A percentile compares a stretch with the other conserved stretches of the same genome.
phyloP scores from a whole-genome alignment of 2,113 vertebrate species.

The Campylomormyrus numenius region DNA sequence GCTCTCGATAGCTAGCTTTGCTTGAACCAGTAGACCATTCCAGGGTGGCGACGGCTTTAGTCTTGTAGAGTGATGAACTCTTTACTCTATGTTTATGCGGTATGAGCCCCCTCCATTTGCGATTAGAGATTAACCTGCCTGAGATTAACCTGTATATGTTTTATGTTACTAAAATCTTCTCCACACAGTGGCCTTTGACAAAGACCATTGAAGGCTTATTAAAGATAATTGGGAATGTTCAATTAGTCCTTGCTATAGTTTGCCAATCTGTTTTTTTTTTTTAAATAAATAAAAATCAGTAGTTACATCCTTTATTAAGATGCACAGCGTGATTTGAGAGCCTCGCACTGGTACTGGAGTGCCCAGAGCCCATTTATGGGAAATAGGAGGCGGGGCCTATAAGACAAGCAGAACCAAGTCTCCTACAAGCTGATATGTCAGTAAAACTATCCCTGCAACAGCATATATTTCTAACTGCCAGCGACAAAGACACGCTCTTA shows the following conservation, averaged over 20 bases:
- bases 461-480: background rate
- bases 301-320: conserved; percentile 42
- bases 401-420: background rate
- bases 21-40: background rate
- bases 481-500: background rate
- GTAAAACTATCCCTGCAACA: background rate
- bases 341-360: background rate
- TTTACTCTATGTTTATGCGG: background rate
- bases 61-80: background rate
- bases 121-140: background rate
- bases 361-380: background rate
- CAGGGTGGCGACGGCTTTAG: background rate
- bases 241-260: conserved; percentile 41
- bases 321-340: background rate
- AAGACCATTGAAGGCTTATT: conserved; percentile 34
- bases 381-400: background rate
- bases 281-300: conserved; percentile 40
- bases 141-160: background rate
- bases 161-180: background rate
- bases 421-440: background rate
- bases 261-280: conserved; percentile 25
- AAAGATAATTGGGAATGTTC: conserved; percentile 50
- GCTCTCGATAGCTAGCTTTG: background rate
- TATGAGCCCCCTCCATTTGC: background rate
- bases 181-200: conserved; percentile 40